Conservation (phyloP, 2,888 invertebrate species). For the Caenorhabditis macrosperma region DNA sequence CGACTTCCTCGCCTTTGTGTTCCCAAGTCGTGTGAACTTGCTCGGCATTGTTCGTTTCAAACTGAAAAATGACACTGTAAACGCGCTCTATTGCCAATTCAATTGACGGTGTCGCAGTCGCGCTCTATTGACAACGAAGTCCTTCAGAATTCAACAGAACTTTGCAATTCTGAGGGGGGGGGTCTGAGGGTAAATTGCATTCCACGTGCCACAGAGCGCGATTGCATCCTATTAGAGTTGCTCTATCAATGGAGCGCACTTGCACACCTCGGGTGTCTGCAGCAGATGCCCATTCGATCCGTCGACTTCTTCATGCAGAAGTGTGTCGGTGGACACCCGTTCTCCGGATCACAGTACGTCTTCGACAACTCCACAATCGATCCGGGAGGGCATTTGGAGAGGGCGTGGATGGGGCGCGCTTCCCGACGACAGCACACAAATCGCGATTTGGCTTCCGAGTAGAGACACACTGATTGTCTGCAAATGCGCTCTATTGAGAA, state of each 20-base stretch:
- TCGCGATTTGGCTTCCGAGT: constrained; percentile 67
- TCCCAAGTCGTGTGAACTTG: not conserved
- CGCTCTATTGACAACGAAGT: no score
- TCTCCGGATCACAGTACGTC: constrained; percentile 61
- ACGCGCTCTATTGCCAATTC: not conserved
- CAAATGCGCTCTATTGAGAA: no score
- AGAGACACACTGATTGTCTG: constrained; percentile 67
- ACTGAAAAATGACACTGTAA: not conserved
- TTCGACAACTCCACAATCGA: constrained; percentile 49
- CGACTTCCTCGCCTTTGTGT: constrained; percentile 4
- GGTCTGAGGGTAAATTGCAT: no score
- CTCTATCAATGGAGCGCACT: not conserved
- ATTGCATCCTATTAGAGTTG: not conserved
- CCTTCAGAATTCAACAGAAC: no score
- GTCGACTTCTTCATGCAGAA: constrained; percentile 66
- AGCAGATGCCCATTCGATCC: constrained; percentile 66
- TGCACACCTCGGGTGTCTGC: constrained; percentile 59
- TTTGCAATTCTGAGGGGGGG: no score
- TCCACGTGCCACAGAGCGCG: no score
- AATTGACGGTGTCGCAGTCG: no score
- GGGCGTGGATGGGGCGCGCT: constrained; percentile 51
- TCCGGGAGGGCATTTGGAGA: constrained; percentile 61
- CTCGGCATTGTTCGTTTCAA: constrained; percentile 39
- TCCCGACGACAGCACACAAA: constrained; percentile 76
- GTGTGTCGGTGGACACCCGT: constrained; percentile 57